Conservation (phyloP, 2,797 vertebrate species). For the Urocyon cinereoargenteus region DNA sequence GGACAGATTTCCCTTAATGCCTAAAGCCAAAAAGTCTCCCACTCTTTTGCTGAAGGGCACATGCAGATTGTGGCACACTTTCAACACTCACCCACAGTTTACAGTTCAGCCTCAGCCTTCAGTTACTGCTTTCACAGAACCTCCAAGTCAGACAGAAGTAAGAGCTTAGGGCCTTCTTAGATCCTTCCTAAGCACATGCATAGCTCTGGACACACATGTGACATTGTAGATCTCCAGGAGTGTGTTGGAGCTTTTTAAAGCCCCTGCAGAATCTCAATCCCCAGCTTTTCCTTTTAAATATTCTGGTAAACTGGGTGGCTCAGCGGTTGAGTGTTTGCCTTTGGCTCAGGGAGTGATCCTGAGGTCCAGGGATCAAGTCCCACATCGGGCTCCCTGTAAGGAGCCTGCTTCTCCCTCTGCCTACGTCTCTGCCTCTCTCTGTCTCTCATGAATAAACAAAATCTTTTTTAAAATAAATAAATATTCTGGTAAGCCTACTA, state of each 20-base stretch:
- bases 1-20: background rate
- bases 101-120: background rate
- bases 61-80: background rate
- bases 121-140: background rate
- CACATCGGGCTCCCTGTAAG: no score
- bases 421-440: no score
- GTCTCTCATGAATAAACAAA: no score
- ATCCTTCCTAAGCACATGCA: background rate
- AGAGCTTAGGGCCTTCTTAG: background rate
- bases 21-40: background rate
- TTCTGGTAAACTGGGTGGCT: background rate
- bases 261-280: background rate
- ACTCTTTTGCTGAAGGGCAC: background rate
- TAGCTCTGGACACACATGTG: background rate
- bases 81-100: background rate
- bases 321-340: no score
- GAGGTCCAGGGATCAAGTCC: no score
- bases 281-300: constrained; percentile 19
- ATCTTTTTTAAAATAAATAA: background rate
- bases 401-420: no score
- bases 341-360: no score
- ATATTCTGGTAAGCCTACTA: background rate
- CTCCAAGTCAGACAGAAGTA: background rate
- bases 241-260: background rate
- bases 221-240: background rate